phyloP scores from a whole-genome alignment of 2,113 vertebrate species.

The Strigops habroptila region DNA sequence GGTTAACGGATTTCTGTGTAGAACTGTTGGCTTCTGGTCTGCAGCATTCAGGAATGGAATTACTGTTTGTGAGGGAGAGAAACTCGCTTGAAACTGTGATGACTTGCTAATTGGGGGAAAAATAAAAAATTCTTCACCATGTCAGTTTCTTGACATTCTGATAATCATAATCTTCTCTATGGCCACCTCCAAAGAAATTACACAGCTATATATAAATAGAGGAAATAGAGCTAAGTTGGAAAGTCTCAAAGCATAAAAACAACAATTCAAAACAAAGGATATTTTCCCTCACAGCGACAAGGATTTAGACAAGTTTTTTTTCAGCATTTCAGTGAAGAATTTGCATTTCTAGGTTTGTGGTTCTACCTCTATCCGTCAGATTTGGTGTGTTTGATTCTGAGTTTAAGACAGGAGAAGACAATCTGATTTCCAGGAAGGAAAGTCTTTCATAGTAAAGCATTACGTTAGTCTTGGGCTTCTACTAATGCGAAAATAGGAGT shows the following conservation, averaged over 20 bases:
- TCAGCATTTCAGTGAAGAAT: background rate
- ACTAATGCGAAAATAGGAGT: constrained; percentile 65
- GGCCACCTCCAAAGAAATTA: background rate
- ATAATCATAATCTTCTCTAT: background rate
- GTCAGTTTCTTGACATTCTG: background rate
- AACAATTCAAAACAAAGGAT: background rate
- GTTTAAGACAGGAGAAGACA: background rate
- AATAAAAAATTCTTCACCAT: background rate
- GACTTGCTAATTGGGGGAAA: background rate
- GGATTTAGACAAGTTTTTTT: background rate
- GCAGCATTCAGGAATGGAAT: background rate
- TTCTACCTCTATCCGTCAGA: background rate
- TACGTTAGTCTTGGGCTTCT: constrained; percentile 52
- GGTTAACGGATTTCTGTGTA: background rate
- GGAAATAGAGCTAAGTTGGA: background rate
- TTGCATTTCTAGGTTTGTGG: background rate
- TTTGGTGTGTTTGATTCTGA: background rate
- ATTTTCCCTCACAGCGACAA: background rate
- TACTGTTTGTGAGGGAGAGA: background rate
- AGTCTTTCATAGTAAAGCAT: constrained; percentile 25
- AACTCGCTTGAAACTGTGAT: background rate
- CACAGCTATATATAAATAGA: background rate
- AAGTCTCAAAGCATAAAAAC: background rate
- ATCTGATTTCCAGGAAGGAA: background rate
- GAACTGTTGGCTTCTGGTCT: background rate